Evolutionary conservation across 2,113 vertebrate genomes (phyloP).

Genomic region (Megatriorchis doriae): DNA sequence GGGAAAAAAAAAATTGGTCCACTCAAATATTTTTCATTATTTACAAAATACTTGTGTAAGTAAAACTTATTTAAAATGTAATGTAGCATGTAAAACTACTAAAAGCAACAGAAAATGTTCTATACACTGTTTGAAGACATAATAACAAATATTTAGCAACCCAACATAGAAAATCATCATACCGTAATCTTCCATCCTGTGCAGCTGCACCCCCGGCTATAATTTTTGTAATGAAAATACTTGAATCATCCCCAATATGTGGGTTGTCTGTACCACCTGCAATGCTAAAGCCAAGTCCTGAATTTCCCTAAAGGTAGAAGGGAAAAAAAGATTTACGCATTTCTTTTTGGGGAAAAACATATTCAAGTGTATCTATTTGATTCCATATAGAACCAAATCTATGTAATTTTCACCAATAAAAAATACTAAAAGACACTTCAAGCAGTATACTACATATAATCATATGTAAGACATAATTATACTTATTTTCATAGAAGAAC

Average conservation of each 20-base stretch:
- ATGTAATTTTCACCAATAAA: background rate
- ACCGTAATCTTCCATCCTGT: slow-evolving; percentile 94
- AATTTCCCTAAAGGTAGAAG: slow-evolving; percentile 82
- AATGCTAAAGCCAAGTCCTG: slow-evolving; percentile 98
- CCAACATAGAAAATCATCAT: slow-evolving; percentile 22
- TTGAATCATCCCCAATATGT: slow-evolving; percentile 95
- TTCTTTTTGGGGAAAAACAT: background rate
- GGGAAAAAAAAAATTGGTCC: too few species aligned
- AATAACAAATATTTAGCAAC: background rate
- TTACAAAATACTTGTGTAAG: background rate
- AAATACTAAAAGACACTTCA: background rate
- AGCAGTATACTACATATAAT: background rate
- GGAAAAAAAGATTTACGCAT: background rate
- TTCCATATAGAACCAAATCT: background rate
- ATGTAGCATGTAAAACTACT: background rate
- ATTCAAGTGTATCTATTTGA: background rate
- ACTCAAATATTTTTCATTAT: background rate
- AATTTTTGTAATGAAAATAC: slow-evolving; percentile 98
- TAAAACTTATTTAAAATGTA: background rate
- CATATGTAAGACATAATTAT: background rate
- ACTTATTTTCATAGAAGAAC: background rate
- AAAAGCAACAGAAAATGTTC: background rate
- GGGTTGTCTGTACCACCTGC: slow-evolving; percentile 97
- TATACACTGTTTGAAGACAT: background rate
- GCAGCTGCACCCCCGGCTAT: slow-evolving; percentile 94